phyloP scores from a whole-genome alignment of 2,888 invertebrate genomes.

The Pterobdella sp. region DNA sequence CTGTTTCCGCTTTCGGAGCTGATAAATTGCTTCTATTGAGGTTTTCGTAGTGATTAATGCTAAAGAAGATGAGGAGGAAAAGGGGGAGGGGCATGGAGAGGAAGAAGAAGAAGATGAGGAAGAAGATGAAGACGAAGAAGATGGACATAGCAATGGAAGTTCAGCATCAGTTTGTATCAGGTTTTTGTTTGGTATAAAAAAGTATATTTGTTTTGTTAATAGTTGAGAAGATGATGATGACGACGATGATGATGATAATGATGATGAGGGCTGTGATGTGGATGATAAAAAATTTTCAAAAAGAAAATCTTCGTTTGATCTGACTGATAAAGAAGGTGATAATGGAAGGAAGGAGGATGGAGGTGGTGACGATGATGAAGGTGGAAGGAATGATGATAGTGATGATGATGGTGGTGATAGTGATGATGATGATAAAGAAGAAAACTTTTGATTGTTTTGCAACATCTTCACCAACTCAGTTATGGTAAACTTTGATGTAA shows the following conservation, averaged over 20 bases:
- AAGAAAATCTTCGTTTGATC: too few relatives aligned
- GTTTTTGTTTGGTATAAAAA: too few relatives aligned
- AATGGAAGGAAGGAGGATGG: neutral
- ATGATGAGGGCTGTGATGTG: neutral
- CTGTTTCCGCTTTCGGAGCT: neutral
- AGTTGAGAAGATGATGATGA: neutral
- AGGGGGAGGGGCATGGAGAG: neutral
- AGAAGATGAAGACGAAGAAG: conserved; percentile 5
- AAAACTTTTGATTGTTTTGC: neutral
- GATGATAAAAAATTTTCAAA: neutral
- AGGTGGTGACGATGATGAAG: neutral
- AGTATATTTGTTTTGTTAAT: too few relatives aligned
- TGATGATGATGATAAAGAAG: neutral
- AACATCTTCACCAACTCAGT: too few relatives aligned
- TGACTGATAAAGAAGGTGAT: neutral
- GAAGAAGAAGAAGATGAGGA: neutral
- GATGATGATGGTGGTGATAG: neutral
- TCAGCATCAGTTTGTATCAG: too few relatives aligned
- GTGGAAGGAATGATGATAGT: neutral
- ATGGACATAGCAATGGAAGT: too few relatives aligned
- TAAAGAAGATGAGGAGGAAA: neutral
- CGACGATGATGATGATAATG: neutral
- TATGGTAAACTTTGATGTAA: too few relatives aligned
- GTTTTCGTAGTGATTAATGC: neutral
- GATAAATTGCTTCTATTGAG: neutral